A percentile compares a stretch with the other conserved stretches of the same genome.
These are phyloP conservation scores for Plemyria rubiginata DNA, from an alignment of 2,888 invertebrate genomes.

Conservation along the genomic window DNA sequence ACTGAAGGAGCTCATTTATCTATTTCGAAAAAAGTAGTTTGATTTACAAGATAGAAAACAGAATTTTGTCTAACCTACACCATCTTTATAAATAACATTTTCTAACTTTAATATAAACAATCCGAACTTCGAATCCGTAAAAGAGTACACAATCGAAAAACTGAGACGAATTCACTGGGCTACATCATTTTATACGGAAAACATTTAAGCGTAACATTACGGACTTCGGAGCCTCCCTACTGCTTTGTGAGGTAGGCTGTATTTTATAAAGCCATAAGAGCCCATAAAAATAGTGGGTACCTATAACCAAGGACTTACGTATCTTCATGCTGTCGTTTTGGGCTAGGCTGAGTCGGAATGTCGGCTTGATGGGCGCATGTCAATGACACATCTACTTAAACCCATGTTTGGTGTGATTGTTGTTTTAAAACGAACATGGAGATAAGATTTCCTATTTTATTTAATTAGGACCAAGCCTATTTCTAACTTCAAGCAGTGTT, in stretches of 20 bases:
- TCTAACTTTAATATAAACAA: too few relatives aligned
- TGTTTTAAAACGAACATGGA: not conserved
- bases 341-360: conserved; percentile 20
- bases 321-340: conserved; percentile 18
- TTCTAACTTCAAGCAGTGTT: too few relatives aligned
- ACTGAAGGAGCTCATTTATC: too few relatives aligned
- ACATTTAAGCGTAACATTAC: conserved; percentile 7
- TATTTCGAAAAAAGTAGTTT: too few relatives aligned
- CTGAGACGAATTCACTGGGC: too few relatives aligned
- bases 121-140: too few relatives aligned
- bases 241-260: conserved; percentile 38
- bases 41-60: too few relatives aligned
- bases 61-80: too few relatives aligned
- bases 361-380: conserved; percentile 19
- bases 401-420: not conserved
- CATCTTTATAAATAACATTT: too few relatives aligned
- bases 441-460: not conserved
- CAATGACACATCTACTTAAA: conserved; percentile 17
- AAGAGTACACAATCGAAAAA: too few relatives aligned
- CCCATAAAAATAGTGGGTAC: conserved; percentile 39
- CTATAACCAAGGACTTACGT: conserved; percentile 39
- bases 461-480: too few relatives aligned
- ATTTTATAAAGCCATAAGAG: conserved; percentile 46
- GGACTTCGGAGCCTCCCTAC: conserved; percentile 29
- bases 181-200: too few relatives aligned